Conservation (phyloP, 2,113 vertebrate species). For the Tylochromis polylepis region DNA sequence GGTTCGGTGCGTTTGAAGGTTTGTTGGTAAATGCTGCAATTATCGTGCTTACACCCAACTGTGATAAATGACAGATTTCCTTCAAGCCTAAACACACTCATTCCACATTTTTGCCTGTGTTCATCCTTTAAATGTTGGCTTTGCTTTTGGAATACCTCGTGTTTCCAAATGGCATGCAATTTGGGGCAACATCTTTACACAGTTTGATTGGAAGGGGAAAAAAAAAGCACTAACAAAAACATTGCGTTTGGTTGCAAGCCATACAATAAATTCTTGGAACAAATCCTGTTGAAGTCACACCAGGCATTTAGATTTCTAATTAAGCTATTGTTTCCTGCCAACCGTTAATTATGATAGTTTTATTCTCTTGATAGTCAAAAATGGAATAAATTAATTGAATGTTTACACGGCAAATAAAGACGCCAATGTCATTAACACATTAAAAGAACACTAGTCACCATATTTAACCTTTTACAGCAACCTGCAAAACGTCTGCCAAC, state of each 20-base stretch:
- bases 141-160: not conserved
- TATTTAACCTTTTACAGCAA: not conserved
- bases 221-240: not conserved
- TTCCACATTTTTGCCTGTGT: not conserved
- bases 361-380: not conserved
- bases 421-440: not conserved
- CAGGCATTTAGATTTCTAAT: constrained; percentile 30
- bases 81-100: not conserved
- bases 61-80: constrained; percentile 22
- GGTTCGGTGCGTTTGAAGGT: not conserved
- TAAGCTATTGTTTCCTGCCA: constrained; percentile 22
- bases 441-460: not conserved
- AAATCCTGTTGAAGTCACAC: constrained; percentile 17
- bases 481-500: constrained; percentile 11
- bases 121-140: not conserved
- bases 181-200: constrained; percentile 5
- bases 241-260: constrained; percentile 24
- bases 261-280: constrained; percentile 34
- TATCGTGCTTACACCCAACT: not conserved
- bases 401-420: not conserved
- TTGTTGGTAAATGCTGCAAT: not conserved
- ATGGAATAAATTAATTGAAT: not conserved
- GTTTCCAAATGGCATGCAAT: constrained; percentile 24
- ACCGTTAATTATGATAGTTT: not conserved
- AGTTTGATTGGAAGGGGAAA: not conserved